Evolutionary conservation across 1,140 invertebrate genomes (phyloP), one percentile per base, ranked within the genome.

Genomic region (Zaprionus tsacasi): DNA sequence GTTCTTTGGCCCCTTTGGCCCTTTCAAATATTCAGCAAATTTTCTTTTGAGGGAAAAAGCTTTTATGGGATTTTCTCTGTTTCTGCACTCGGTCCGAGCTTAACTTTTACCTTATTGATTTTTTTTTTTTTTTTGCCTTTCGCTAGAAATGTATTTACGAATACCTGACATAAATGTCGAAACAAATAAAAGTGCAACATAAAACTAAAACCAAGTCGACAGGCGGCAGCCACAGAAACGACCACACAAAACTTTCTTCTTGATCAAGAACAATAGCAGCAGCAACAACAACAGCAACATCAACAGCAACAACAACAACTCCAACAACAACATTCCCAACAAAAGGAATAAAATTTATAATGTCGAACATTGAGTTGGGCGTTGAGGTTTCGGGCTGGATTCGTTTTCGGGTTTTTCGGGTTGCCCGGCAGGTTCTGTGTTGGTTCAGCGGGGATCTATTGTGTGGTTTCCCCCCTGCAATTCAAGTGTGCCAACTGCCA

Each of bases 151-250:
- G 54, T 50, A 57, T 66, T 66, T 72, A 45, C 55, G 63, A 57
- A 48, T 50, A 50, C 21, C 77, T 65, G 83, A 45, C 82, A 76
- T 67, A 78, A 79, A 79, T 83, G 83, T 89, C 80, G 64, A 88
- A 89, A 83, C 76, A 67, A 81, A 89, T 88, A 88, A 83, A 83
- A 89, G 77, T 88, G 80, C 77, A 83, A 70, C 72, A 87, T 73
- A 71, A 66, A 79, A 75, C 70, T 79, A 83, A 82, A 89, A 72
- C 68, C 72, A 87, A 88, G 73, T 80, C 70, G 77, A 85, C 81
- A 83, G 69, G 54, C 67, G 77, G 75, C 70, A 66, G 63, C 56
- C 65, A 52, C 77, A 76, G 82, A 78, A 78, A 70, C 55, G 63
- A 74, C 71, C 69, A 56, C 68, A 68, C 82, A 87, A 64, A 50